Evolutionary conservation across 2,888 invertebrate species (phyloP), one percentile per base, ranked within the genome.

Genomic region (Tryphoninae sp.): DNA sequence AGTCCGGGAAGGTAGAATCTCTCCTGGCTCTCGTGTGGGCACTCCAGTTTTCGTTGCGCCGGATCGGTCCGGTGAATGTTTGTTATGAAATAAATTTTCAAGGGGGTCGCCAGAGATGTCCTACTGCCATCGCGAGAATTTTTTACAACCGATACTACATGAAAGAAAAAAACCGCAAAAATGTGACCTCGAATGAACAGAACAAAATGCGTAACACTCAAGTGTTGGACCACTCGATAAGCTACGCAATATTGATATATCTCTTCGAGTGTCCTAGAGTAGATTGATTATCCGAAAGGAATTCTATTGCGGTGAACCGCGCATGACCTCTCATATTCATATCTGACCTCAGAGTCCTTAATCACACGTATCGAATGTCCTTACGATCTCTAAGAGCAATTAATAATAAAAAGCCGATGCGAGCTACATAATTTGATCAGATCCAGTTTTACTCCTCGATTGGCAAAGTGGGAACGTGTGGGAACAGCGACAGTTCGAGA

Each of bases 41-140:
- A 68, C 68, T 76, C 76, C 61, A 62, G 68, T 76, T 69, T 76
- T 65, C 78, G 75, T 68, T 75, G 67, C 67, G 68, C 61, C 33
- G 68, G 71, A 71, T 71, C 59, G 71, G 33, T 22, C 33, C 23
- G 83, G 86, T 85, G 84, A 86, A 86, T 84, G 86, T 83, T 83
- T 82, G 68, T 84, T 84, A 82, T 83, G 85, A 84, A 77, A 85
- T 76, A 73, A 83, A 73, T 84, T 82, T 80, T 33, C 33, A 33
- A 33, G 33, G 33, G 81, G 79, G 81, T 53, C 62, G 53, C 67
- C 77, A 59, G 61, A 75, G 67, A 58, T 49, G 68, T 64, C 67
- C 68, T 19, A 49, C 16, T 3, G 11, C 61, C 40, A 8, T 51
- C 33, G 22, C 11, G 11, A 22, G 19, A 40, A 40, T 40, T 61